phyloP scores from a whole-genome alignment of 2,797 vertebrate species.

The Anisognathus igniventris region DNA sequence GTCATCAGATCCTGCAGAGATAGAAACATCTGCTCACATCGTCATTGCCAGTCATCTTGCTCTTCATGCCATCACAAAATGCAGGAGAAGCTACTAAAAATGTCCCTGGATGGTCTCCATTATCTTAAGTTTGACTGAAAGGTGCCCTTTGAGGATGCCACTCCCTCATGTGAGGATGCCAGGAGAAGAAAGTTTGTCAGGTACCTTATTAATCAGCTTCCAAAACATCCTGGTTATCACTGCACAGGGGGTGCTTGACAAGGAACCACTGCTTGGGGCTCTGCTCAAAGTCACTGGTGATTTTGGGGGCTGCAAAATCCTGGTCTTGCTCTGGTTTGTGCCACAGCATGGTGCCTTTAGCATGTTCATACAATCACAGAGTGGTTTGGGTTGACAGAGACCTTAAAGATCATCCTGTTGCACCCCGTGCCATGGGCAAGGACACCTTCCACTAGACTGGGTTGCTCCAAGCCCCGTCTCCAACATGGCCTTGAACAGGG shows the following conservation, averaged over 20 bases:
- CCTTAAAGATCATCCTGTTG: neutral
- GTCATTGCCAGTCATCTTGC: accelerated
- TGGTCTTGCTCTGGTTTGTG: neutral
- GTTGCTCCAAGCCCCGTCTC: neutral
- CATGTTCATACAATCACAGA: neutral
- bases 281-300: neutral
- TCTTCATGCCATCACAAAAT: accelerated
- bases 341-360: neutral
- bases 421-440: neutral
- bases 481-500: neutral
- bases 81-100: neutral
- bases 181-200: neutral
- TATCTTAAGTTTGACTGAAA: neutral
- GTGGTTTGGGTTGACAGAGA: neutral
- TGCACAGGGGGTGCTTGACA: neutral
- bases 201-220: neutral
- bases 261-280: neutral
- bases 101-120: neutral
- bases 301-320: neutral
- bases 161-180: neutral
- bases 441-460: accelerated
- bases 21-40: accelerated
- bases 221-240: neutral
- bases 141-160: too few relatives aligned
- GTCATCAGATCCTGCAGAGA: neutral